Percentiles rank a stretch among this genome's conserved stretches.
Evolutionary conservation across 2,797 vertebrate species (phyloP).

Genomic region (Sandelia bainsii): DNA sequence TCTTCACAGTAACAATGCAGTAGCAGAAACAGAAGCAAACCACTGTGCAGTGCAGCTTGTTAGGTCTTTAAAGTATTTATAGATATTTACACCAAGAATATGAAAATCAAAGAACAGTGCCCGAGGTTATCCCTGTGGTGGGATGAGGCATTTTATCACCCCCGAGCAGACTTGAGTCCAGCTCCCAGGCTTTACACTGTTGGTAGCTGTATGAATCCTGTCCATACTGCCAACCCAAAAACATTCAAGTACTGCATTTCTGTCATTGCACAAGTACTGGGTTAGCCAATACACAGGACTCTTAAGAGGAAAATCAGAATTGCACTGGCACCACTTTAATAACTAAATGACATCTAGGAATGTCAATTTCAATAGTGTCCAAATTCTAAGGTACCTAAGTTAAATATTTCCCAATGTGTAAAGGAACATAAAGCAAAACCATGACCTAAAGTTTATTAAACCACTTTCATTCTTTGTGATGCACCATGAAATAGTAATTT

Average conservation of each 20-base stretch:
- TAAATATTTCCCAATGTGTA: constrained; percentile 45
- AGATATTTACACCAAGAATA: constrained; percentile 80
- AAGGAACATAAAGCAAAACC: constrained; percentile 48
- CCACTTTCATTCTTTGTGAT: constrained; percentile 33
- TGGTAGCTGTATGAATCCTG: constrained; percentile 55
- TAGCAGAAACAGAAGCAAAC: constrained; percentile 79
- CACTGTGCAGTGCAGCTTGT: constrained; percentile 71
- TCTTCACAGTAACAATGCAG: constrained; percentile 87
- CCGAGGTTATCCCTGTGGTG: constrained; percentile 35
- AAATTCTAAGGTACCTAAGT: constrained; percentile 26
- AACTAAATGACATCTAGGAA: constrained; percentile 37
- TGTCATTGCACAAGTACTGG: constrained; percentile 81
- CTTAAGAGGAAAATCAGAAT: constrained; percentile 45
- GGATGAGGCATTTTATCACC: constrained; percentile 39
- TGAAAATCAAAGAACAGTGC: constrained; percentile 60
- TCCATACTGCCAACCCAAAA: constrained; percentile 69
- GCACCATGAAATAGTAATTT: constrained; percentile 69
- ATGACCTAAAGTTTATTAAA: constrained; percentile 32
- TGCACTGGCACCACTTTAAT: constrained; percentile 45
- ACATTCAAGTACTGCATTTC: constrained; percentile 84
- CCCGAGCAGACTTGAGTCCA: constrained; percentile 33
- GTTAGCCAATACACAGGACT: constrained; percentile 69
- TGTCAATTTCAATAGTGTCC: constrained; percentile 44
- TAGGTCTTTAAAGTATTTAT: constrained; percentile 75
- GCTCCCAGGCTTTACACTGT: constrained; percentile 24